Base-by-base conservation (phyloP, 2,888 invertebrate species). In the Lithophane socia region DNA sequence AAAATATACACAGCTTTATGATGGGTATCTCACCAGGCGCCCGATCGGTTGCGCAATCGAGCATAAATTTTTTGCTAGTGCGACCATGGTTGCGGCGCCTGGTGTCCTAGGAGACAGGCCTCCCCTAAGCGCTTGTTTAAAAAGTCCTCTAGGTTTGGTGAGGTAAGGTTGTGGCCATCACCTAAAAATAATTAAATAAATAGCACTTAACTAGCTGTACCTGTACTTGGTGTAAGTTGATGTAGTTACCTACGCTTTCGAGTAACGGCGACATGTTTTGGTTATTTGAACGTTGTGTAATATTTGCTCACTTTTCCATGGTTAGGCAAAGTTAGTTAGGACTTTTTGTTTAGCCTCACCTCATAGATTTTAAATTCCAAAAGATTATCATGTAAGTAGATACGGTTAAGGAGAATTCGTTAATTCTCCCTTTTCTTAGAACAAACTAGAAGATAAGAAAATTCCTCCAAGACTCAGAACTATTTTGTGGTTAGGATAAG, bases 251-350 rank as follows among this genome's bases (percentile, higher is more conserved):
- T 68, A 65, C 29, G 77, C 82, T 86, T 83, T 83, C 82, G 47
- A 82, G 44, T 68, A 81, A 70, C 9, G n/a, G n/a, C 42, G 58
- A 63, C 83, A 85, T 60, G 68, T 61, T 71, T 61, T 68, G 61
- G 9, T 29, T 85, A 67, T 75, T 77, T 79, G 42, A 66, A 49
- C 84, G 58, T 86, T 80, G 69, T 66, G 72, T 73, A 86, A 86
- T 86, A 82, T 86, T 83, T 84, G 67, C 29, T 3, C 29, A 86
- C 75, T 83, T 84, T 86, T 83, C 63, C 68, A 52, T 75, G 61
- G 61, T 60, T 77, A 69, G 24, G 67, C 61, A 73, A 83, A 73
- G 64, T 71, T 75, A 67, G 72, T 86, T 73, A 86, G 67, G 70
- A 75, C 75, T 61, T 71, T 83, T 82, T 73, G 69, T 75, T 75